Percentiles rank a stretch among this genome's conserved stretches.
These are phyloP conservation scores for Dascillus cervinus DNA, from an alignment of 2,888 invertebrate genomes.

Conservation along the genomic window DNA sequence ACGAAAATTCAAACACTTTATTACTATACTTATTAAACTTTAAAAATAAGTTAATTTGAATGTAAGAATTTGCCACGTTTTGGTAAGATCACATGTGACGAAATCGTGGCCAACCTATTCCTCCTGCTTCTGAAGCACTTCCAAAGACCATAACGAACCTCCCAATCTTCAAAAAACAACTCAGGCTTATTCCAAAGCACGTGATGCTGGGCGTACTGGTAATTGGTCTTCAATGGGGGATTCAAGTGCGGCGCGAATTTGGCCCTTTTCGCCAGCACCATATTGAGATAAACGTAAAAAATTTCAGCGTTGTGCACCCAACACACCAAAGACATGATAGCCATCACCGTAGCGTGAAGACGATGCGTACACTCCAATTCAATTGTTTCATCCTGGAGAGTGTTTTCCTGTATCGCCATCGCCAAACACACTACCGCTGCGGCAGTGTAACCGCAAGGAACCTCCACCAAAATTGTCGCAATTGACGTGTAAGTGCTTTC, in stretches of 20 bases:
- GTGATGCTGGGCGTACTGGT: slow-evolving; percentile 49
- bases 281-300: slow-evolving; percentile 51
- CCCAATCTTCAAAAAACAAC: slow-evolving; percentile 59
- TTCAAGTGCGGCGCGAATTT: slow-evolving; percentile 57
- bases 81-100: too few species aligned
- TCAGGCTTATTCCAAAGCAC: slow-evolving; percentile 54
- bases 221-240: slow-evolving; percentile 50
- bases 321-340: slow-evolving; percentile 54
- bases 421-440: slow-evolving; percentile 50
- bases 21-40: too few species aligned
- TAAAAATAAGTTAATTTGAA: too few species aligned
- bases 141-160: slow-evolving; percentile 56
- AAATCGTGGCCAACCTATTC: too few species aligned
- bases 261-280: slow-evolving; percentile 49
- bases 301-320: slow-evolving; percentile 53
- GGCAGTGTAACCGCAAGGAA: slow-evolving; percentile 55
- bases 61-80: too few species aligned
- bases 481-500: slow-evolving; percentile 49
- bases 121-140: slow-evolving; percentile 49
- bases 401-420: slow-evolving; percentile 55
- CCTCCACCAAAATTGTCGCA: slow-evolving; percentile 49
- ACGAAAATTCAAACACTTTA: too few species aligned
- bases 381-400: slow-evolving; percentile 39
- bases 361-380: slow-evolving; percentile 41
- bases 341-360: slow-evolving; percentile 52